Conservation (phyloP, 1,140 invertebrate species). For the Wasmannia auropunctata region DNA sequence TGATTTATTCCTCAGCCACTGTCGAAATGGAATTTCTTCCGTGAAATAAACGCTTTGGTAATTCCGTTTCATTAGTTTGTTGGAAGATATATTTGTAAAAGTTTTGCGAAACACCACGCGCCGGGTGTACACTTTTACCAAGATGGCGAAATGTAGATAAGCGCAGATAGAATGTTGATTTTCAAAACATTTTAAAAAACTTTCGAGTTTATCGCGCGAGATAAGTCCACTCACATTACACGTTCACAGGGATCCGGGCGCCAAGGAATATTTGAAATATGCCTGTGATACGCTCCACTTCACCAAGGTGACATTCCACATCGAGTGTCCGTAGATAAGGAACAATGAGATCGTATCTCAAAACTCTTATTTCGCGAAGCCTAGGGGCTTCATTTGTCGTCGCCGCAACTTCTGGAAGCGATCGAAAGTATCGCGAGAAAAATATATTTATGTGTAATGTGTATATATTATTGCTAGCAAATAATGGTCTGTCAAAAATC, state of each 20-base stretch:
- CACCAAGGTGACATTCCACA: constrained; percentile 26
- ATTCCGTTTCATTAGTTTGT: not conserved
- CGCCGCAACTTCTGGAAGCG: not conserved
- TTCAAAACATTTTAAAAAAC: not conserved
- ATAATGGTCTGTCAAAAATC: not conserved
- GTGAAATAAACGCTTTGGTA: not conserved
- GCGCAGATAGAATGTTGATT: not conserved
- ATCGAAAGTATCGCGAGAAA: not conserved
- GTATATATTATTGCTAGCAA: too few species aligned
- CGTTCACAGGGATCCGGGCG: not conserved
- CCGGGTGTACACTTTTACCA: not conserved
- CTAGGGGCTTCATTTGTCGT: not conserved
- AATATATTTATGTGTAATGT: too few species aligned
- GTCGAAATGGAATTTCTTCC: not conserved
- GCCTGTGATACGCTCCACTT: constrained; percentile 25
- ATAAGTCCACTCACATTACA: not conserved
- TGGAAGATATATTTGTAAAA: not conserved
- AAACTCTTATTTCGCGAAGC: not conserved
- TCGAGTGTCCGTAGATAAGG: constrained; percentile 8
- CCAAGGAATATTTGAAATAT: constrained; percentile 1
- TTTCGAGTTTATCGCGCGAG: not conserved
- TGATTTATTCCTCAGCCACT: not conserved
- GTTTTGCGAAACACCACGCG: not conserved
- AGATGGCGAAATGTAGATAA: not conserved
- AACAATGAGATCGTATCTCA: not conserved